Evolutionary conservation across 2,888 invertebrate genomes (phyloP).

Genomic region (Mamestra brassicae): DNA sequence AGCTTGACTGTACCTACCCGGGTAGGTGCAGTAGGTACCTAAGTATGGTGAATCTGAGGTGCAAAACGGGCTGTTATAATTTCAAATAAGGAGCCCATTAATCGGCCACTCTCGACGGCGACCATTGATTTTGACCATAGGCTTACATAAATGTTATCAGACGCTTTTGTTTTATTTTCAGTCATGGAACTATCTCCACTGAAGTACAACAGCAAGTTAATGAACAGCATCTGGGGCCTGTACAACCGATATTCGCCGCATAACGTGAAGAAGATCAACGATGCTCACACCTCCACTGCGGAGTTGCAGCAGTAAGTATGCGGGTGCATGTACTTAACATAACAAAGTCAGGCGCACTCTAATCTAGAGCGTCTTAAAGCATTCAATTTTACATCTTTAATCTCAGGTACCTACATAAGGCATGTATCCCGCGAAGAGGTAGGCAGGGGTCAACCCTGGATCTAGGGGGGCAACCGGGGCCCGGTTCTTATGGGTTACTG

Average conservation of each 20-base stretch:
- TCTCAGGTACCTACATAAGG: not conserved
- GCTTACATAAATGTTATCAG: not conserved
- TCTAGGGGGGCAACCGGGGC: too few species aligned
- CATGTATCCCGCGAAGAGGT: not conserved
- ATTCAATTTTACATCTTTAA: not conserved
- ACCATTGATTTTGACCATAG: not conserved
- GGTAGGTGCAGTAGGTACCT: too few species aligned
- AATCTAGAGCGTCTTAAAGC: not conserved
- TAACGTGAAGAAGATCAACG: constrained; percentile 95
- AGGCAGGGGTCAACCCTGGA: not conserved
- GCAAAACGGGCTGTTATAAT: not conserved
- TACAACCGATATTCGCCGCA: constrained; percentile 97
- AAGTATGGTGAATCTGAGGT: not conserved
- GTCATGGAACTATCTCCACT: constrained; percentile 93
- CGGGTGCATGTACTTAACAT: not conserved
- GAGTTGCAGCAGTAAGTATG: constrained; percentile 88
- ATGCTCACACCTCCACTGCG: constrained; percentile 86
- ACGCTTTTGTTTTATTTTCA: constrained; percentile 72
- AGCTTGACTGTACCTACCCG: too few species aligned
- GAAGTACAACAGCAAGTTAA: constrained; percentile 96
- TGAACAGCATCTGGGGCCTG: constrained; percentile 98
- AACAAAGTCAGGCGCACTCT: not conserved
- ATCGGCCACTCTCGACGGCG: too few species aligned
- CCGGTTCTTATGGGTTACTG: too few species aligned
- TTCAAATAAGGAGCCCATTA: not conserved